Base-by-base conservation (phyloP, 2,113 vertebrate species). In the Laticauda colubrina region DNA sequence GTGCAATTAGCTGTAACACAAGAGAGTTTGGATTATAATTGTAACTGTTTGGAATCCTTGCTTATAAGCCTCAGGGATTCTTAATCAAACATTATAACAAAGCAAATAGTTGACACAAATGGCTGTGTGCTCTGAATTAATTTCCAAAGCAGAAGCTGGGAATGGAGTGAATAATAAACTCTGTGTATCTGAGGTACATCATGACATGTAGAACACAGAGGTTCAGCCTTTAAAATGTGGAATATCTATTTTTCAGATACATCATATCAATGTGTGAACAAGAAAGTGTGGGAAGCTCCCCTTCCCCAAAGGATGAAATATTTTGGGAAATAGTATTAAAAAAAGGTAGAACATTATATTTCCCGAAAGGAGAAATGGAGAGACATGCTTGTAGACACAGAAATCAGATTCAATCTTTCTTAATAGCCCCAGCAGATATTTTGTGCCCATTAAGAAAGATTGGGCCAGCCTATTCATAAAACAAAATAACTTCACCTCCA, bases 41-140 rank as follows among this genome's bases (percentile, higher is more conserved):
- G 39, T 56, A 89, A 57, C 85, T 89, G 92, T 88, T 92, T 89
- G 92, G 87, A 43, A 48, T 89, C 57, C 64, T 89, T 85, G 61
- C 39, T 85, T 92, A 85, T 26, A 89, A 89, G 87, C 87, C 54
- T 89, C 61, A 85, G 61, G 64, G 88, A 92, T 26, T 53, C 3
- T 56, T 89, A 56, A 81, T 57, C 51, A 81, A 92, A 45, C 24
- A 85, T 92, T 85, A 51, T 43, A 86, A 75, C 61, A 45, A 89
- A 26, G 59, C 87, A 56, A 21, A 21, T 85, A 81, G 51, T 89
- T 48, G 54, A 26, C 26, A 29, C 92, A 85, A 56, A 89, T 59
- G 39, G 53, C 39, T 4, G 8, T 18, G 88, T n/a, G 26, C 54
- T 20, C 88, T 48, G 64, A 85, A 85, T 4, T 14, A 54, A 81